phyloP scores from a whole-genome alignment of 2,888 invertebrate genomes.

The Thereva nobilitata region DNA sequence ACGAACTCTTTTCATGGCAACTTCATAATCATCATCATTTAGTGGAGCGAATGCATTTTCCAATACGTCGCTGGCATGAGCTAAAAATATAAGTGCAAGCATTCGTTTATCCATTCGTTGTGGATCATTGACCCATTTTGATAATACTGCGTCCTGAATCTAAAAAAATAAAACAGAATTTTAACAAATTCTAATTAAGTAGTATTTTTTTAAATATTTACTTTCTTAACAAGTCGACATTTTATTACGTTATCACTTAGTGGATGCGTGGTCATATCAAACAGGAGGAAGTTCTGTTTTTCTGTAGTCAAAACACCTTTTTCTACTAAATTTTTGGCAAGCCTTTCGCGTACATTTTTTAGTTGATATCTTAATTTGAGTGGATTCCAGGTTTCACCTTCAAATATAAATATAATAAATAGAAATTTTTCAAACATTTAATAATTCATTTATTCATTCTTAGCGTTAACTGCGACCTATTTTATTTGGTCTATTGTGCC shows the following conservation, averaged over 20 bases:
- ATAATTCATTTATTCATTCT: neutral
- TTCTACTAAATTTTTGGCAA: conserved; percentile 99
- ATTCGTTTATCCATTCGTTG: conserved; percentile 96
- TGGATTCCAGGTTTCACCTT: conserved; percentile 99
- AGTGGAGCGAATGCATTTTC: conserved; percentile 99
- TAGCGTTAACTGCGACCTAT: too few species aligned
- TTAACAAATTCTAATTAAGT: conserved; percentile 13
- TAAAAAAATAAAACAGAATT: conserved; percentile 51
- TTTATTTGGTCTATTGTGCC: too few species aligned
- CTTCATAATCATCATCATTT: conserved; percentile 95
- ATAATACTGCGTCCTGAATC: conserved; percentile 96
- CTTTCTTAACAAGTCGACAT: conserved; percentile 95
- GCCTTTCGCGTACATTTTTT: conserved; percentile 96
- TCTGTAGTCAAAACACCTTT: conserved; percentile 99
- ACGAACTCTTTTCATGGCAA: conserved; percentile 96
- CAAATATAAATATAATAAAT: conserved; percentile 51
- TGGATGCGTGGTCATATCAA: conserved; percentile 99
- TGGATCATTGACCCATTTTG: conserved; percentile 96
- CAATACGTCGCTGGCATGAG: conserved; percentile 97
- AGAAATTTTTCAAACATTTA: neutral
- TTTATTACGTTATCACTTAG: conserved; percentile 94
- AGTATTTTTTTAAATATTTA: conserved; percentile 53
- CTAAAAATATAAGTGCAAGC: conserved; percentile 89
- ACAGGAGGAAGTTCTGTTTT: conserved; percentile 98
- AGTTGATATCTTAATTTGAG: conserved; percentile 96